These are phyloP conservation scores for Cottus gobio DNA, from an alignment of 2,113 vertebrate species.

Conservation along the genomic window DNA sequence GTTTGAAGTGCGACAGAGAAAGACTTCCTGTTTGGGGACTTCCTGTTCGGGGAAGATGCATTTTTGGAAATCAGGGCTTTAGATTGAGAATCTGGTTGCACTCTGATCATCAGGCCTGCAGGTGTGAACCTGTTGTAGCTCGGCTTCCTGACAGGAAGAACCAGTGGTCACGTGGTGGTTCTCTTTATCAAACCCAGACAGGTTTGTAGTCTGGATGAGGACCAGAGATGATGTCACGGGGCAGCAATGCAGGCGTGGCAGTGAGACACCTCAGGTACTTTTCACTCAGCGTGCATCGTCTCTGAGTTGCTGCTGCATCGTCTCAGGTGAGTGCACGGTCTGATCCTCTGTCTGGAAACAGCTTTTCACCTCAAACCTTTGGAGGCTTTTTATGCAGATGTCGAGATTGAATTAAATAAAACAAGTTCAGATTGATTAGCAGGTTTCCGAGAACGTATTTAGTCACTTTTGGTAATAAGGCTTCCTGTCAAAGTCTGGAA, in stretches of 20 bases:
- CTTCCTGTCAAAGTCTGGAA: neutral
- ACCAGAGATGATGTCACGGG: neutral
- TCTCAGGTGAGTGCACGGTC: neutral
- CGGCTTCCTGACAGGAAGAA: too few relatives aligned
- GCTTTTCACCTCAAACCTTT: neutral
- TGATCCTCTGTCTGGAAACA: neutral
- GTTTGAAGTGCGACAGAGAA: neutral
- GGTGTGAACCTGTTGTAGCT: too few relatives aligned
- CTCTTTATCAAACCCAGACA: too few relatives aligned
- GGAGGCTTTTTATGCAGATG: neutral
- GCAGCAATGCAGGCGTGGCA: neutral
- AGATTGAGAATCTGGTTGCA: neutral
- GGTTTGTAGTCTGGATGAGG: too few relatives aligned
- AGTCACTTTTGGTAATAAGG: neutral
- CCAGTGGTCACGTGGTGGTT: too few relatives aligned
- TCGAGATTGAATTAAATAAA: neutral
- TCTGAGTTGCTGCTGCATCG: neutral
- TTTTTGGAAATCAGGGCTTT: too few relatives aligned
- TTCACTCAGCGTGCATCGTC: neutral
- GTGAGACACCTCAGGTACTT: neutral
- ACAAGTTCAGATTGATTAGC: neutral
- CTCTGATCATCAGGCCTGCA: too few relatives aligned
- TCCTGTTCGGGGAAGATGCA: too few relatives aligned
- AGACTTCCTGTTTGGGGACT: too few relatives aligned
- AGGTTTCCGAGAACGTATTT: neutral